Evolutionary conservation across 2,113 vertebrate genomes (phyloP).

Genomic region (Neolamprologus longior): DNA sequence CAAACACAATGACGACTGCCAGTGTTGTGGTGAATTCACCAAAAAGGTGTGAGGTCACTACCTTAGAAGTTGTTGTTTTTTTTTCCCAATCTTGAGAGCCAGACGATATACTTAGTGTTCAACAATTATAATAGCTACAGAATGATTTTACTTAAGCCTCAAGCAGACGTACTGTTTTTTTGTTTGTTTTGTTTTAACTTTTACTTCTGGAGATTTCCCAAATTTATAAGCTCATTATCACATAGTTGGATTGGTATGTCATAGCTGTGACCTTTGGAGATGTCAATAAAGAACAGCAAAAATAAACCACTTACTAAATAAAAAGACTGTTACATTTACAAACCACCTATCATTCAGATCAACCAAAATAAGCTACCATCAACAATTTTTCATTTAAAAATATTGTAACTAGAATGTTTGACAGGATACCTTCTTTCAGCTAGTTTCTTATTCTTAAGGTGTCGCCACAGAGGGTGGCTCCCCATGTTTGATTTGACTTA

Average conservation of each 20-base stretch:
- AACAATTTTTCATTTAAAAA: neutral
- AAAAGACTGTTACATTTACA: neutral
- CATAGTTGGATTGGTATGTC: neutral
- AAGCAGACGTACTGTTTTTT: neutral
- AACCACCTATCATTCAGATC: neutral
- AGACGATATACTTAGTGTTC: neutral
- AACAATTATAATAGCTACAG: neutral
- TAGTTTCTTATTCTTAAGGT: neutral
- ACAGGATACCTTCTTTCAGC: neutral
- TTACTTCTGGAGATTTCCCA: neutral
- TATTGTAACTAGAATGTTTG: neutral
- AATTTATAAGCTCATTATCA: neutral
- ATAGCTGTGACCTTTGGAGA: neutral
- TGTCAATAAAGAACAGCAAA: neutral
- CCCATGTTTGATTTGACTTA: neutral
- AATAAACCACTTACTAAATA: neutral
- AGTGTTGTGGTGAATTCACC: neutral
- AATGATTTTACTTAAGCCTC: neutral
- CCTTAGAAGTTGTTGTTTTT: neutral
- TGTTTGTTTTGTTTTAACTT: neutral
- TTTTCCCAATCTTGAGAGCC: neutral
- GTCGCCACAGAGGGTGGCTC: neutral
- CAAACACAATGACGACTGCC: neutral
- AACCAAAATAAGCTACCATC: neutral
- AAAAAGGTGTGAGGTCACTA: neutral